Percentiles rank a stretch among this genome's conserved stretches.
These are phyloP conservation scores for Acipenser transmontanus DNA, from an alignment of 2,797 vertebrate genomes.

Conservation along the genomic window DNA sequence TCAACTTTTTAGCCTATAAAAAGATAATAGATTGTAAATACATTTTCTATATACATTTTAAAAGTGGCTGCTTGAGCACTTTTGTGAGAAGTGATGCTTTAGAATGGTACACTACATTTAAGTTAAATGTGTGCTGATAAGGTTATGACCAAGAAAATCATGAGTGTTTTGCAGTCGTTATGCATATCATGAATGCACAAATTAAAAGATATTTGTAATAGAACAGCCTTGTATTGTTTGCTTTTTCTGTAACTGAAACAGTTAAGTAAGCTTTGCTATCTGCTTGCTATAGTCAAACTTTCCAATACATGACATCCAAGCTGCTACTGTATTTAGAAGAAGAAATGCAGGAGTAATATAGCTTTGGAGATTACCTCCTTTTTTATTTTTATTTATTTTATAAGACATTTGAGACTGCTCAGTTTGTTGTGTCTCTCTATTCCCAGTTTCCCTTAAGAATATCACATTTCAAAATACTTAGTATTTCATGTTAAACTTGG, in stretches of 20 bases:
- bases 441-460: not conserved
- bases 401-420: not conserved
- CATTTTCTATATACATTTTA: constrained; percentile 64
- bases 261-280: not conserved
- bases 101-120: constrained; percentile 85
- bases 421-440: not conserved
- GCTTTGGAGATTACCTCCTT: too few relatives aligned
- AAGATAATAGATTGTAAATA: constrained; percentile 87
- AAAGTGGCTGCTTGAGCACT: constrained; percentile 77
- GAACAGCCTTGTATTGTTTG: constrained; percentile 23
- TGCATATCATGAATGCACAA: constrained; percentile 76
- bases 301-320: too few relatives aligned
- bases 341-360: too few relatives aligned
- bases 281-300: too few relatives aligned
- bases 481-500: not conserved
- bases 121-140: constrained; percentile 65
- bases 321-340: too few relatives aligned
- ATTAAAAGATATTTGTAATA: constrained; percentile 79
- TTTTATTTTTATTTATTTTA: not conserved
- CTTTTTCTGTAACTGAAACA: not conserved
- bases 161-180: constrained; percentile 74
- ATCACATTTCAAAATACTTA: not conserved
- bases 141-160: constrained; percentile 59
- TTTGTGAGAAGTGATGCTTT: constrained; percentile 66
- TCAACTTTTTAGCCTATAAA: constrained; percentile 71